Conservation (phyloP, 2,888 invertebrate species). For the Xanthorhoe designata region DNA sequence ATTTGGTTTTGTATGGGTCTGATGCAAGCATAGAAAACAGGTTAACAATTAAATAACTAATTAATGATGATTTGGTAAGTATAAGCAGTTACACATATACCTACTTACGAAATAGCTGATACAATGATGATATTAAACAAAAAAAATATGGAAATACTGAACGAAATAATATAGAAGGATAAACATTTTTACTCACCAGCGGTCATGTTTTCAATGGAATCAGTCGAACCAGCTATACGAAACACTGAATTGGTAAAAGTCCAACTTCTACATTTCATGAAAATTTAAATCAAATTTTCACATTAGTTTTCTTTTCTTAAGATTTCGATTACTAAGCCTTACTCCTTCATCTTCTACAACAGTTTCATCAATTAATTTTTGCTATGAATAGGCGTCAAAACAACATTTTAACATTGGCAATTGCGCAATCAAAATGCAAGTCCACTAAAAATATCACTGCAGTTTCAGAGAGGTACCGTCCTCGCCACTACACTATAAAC, state of each 20-base stretch:
- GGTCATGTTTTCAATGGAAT: conserved; percentile 60
- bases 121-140: not conserved
- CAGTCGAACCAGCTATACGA: conserved; percentile 19
- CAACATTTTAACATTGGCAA: conserved; percentile 38
- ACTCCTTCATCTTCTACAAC: conserved; percentile 18
- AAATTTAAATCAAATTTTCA: conserved; percentile 71
- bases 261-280: conserved; percentile 41
- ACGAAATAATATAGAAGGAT: not conserved
- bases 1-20: too few relatives aligned
- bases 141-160: not conserved
- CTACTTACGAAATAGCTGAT: too few relatives aligned
- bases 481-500: conserved; percentile 61
- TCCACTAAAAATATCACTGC: conserved; percentile 60
- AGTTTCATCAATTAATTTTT: conserved; percentile 52
- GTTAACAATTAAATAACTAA: too few relatives aligned
- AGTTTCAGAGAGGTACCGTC: conserved; percentile 53
- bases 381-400: conserved; percentile 20
- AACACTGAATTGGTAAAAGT: conserved; percentile 25
- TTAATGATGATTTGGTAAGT: too few relatives aligned
- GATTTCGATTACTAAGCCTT: conserved; percentile 18
- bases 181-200: conserved; percentile 63
- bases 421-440: conserved; percentile 42
- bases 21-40: too few relatives aligned
- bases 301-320: conserved; percentile 22
- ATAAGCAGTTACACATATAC: too few relatives aligned